Conservation (phyloP, 2,888 invertebrate genomes). For the Aproaerema taeniolella region DNA sequence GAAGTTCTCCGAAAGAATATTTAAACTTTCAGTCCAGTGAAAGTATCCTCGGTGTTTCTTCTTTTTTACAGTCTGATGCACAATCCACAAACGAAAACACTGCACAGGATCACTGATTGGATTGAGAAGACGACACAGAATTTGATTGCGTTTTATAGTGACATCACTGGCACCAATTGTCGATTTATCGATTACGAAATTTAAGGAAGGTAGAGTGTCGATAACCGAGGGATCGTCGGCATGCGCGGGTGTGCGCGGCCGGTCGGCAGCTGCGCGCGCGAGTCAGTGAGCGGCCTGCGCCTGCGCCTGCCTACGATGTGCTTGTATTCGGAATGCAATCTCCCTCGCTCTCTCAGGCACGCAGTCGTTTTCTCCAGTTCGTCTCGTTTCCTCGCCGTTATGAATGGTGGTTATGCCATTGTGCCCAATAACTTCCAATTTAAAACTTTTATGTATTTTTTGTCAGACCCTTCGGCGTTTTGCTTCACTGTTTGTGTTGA, state of each 20-base stretch:
- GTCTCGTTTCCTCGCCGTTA: conserved; percentile 58
- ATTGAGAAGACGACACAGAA: conserved; percentile 27
- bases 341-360: conserved; percentile 66
- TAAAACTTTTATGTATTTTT: conserved; percentile 34
- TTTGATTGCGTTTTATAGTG: conserved; percentile 22
- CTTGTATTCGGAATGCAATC: conserved; percentile 64
- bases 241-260: conserved; percentile 25
- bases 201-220: conserved; percentile 37
- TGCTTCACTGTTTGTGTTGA: conserved; percentile 36
- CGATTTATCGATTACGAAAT: conserved; percentile 39
- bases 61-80: conserved; percentile 42
- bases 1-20: conserved; percentile 70
- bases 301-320: conserved; percentile 32
- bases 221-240: conserved; percentile 24
- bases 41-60: conserved; percentile 69
- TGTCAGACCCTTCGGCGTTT: conserved; percentile 28
- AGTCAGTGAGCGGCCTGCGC: conserved; percentile 28
- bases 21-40: conserved; percentile 76
- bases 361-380: conserved; percentile 48
- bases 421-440: conserved; percentile 42
- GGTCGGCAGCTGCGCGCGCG: conserved; percentile 22
- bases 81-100: conserved; percentile 33
- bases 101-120: conserved; percentile 32
- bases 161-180: conserved; percentile 43
- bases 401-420: conserved; percentile 58